Evolutionary conservation across 2,888 invertebrate species (phyloP).

Genomic region (Pemphredon lugubris): DNA sequence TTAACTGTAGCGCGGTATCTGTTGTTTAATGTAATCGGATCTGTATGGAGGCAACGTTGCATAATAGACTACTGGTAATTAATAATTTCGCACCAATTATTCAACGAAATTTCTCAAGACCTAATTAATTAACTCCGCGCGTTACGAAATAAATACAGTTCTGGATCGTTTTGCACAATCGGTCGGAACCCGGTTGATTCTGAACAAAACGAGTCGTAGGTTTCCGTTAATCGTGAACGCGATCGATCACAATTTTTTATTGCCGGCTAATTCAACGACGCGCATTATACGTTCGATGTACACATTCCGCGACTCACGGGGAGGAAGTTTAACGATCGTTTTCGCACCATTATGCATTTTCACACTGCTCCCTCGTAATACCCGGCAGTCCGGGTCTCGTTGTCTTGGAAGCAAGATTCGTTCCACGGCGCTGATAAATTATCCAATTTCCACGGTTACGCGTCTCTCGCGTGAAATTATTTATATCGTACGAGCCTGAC

Average conservation of each 20-base stretch:
- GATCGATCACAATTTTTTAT: too few species aligned
- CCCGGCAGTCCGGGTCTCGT: neutral
- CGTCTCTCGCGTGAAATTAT: conserved; percentile 24
- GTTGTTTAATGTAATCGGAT: conserved; percentile 36
- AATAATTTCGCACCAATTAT: conserved; percentile 53
- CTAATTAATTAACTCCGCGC: conserved; percentile 44
- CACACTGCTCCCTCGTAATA: neutral
- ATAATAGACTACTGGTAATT: conserved; percentile 38
- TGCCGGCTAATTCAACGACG: too few species aligned
- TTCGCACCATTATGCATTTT: too few species aligned
- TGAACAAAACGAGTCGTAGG: neutral
- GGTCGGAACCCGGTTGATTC: neutral
- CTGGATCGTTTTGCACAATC: neutral
- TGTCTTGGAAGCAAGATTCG: neutral
- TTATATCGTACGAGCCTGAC: conserved; percentile 31
- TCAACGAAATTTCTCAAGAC: conserved; percentile 26
- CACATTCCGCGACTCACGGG: too few species aligned
- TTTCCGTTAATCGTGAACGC: too few species aligned
- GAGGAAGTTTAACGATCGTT: too few species aligned
- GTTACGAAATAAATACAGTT: neutral
- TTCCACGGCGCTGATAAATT: conserved; percentile 27
- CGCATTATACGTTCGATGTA: too few species aligned
- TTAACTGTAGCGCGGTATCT: conserved; percentile 29
- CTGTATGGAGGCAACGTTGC: conserved; percentile 35
- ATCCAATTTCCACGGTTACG: conserved; percentile 33